A percentile compares a stretch with the other conserved stretches of the same genome.
phyloP scores from a whole-genome alignment of 2,113 vertebrate genomes.

The Apus apus region DNA sequence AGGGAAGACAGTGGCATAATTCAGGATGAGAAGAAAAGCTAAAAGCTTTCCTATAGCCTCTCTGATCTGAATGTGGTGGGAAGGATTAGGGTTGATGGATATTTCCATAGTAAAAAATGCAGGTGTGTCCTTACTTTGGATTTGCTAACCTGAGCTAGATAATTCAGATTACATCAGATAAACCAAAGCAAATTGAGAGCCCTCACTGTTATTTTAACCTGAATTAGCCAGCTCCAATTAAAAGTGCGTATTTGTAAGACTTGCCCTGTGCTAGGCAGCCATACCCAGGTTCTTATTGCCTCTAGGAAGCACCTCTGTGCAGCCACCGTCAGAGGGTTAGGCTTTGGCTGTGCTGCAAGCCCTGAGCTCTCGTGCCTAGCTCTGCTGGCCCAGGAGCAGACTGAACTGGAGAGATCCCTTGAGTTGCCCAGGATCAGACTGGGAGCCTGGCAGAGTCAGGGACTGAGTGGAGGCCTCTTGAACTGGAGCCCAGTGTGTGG shows the following conservation, averaged over 20 bases:
- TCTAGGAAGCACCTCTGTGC: not conserved
- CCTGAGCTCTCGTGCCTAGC: not conserved
- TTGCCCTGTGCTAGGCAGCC: not conserved
- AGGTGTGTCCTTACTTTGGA: not conserved
- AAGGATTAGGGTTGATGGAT: not conserved
- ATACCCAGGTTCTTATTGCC: not conserved
- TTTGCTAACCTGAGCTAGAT: not conserved
- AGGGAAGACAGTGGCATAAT: not conserved
- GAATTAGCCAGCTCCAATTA: not conserved
- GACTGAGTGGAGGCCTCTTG: not conserved
- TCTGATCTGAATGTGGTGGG: not conserved
- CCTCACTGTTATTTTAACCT: not conserved
- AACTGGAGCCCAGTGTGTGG: not conserved
- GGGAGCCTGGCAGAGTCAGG: not conserved
- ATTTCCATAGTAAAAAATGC: not conserved
- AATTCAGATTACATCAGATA: constrained; percentile 8
- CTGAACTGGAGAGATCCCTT: not conserved
- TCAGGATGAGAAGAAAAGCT: not conserved
- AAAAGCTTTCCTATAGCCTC: not conserved
- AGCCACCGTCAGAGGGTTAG: accelerated
- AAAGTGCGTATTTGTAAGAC: not conserved
- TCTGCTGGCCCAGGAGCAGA: not conserved
- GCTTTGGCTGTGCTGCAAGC: not conserved
- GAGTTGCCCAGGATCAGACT: not conserved
- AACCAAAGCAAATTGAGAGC: not conserved